Evolutionary conservation across 1,140 invertebrate species (phyloP).

Genomic region (Araneus ventricosus): DNA sequence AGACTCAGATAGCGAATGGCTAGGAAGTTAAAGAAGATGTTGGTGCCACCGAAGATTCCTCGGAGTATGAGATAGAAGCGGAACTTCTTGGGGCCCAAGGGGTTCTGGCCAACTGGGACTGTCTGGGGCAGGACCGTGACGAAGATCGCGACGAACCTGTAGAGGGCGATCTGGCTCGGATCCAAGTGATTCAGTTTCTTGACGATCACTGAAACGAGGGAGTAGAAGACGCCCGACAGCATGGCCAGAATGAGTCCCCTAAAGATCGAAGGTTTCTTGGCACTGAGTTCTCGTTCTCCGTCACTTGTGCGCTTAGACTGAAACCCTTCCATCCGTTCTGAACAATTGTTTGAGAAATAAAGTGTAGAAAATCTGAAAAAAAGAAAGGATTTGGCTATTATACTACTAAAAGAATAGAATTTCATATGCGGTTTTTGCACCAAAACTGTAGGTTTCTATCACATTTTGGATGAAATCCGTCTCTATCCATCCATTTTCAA

Average conservation of each 20-base stretch:
- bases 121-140: constrained; percentile 90
- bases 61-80: constrained; percentile 84
- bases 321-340: no score
- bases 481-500: no score
- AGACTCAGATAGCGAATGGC: constrained; percentile 93
- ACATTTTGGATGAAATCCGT: no score
- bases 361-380: no score
- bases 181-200: constrained; percentile 89
- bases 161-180: constrained; percentile 91
- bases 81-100: constrained; percentile 87
- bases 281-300: no score
- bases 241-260: neutral
- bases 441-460: no score
- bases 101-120: constrained; percentile 87
- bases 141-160: constrained; percentile 89
- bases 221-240: constrained; percentile 84
- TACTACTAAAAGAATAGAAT: no score
- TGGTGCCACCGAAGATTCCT: constrained; percentile 90
- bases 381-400: no score
- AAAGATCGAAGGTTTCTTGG: no score
- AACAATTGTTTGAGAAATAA: no score
- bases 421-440: no score
- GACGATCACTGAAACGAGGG: constrained; percentile 92
- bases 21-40: constrained; percentile 92
- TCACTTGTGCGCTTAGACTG: no score